These are phyloP conservation scores for Aquatica leii DNA, from an alignment of 2,888 invertebrate species.

Conservation along the genomic window DNA sequence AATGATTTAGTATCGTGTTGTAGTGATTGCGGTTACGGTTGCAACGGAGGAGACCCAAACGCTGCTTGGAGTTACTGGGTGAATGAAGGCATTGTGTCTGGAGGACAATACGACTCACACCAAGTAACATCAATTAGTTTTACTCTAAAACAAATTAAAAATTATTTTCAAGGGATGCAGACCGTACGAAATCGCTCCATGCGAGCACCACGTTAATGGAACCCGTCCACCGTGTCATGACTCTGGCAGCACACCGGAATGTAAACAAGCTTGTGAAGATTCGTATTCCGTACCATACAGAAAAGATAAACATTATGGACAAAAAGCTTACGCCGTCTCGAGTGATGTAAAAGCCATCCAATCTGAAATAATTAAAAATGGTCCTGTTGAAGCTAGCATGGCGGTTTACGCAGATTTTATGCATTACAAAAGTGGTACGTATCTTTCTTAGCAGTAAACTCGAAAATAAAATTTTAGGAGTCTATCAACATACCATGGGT, in stretches of 20 bases:
- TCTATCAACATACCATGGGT: slow-evolving; percentile 78
- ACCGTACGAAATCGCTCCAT: no score
- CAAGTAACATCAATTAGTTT: no score
- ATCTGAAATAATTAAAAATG: no score
- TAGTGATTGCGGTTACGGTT: slow-evolving; percentile 45
- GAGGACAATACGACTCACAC: no score
- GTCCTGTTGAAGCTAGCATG: slow-evolving; percentile 91
- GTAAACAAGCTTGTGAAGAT: slow-evolving; percentile 76
- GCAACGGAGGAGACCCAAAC: slow-evolving; percentile 75
- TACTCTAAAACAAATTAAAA: not conserved
- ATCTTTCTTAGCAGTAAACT: slow-evolving; percentile 74
- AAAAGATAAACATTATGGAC: no score
- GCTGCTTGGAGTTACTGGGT: slow-evolving; percentile 91
- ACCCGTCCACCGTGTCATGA: slow-evolving; percentile 74
- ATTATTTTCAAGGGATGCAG: slow-evolving; percentile 75
- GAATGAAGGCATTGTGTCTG: slow-evolving; percentile 79
- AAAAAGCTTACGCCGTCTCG: no score
- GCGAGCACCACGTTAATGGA: no score
- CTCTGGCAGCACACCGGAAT: slow-evolving; percentile 80
- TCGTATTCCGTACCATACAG: no score
- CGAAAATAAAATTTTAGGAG: slow-evolving; percentile 60
- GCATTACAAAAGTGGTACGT: slow-evolving; percentile 81
- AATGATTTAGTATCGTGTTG: no score
- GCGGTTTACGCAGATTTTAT: slow-evolving; percentile 87
- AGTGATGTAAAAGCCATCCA: no score